Evolutionary conservation across 2,888 invertebrate species (phyloP).

Genomic region (Netelia melanura): DNA sequence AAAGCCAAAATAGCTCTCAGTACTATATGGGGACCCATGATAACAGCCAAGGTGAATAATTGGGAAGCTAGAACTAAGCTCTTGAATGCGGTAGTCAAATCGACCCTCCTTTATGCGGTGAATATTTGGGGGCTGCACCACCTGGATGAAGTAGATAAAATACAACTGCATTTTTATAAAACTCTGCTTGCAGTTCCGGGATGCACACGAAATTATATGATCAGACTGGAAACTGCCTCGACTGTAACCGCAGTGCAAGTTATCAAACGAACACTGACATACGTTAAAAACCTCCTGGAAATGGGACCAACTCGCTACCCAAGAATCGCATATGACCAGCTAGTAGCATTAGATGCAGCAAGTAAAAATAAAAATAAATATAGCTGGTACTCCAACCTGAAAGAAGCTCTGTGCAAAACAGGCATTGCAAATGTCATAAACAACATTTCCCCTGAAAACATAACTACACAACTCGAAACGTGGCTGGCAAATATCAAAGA

Average conservation of each 20-base stretch:
- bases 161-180: no score
- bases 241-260: background rate
- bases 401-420: background rate
- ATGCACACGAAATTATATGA: conserved; percentile 16
- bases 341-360: no score
- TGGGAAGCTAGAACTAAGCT: background rate
- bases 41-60: background rate
- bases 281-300: conserved; percentile 1
- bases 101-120: conserved; percentile 19
- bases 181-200: conserved; percentile 16
- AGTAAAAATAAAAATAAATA: no score
- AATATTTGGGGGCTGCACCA: conserved; percentile 36
- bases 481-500: no score
- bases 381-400: conserved; percentile 8
- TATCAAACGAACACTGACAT: conserved; percentile 3
- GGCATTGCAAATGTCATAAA: background rate
- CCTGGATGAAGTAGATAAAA: conserved; percentile 17
- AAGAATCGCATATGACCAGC: no score
- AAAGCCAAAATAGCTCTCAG: conserved; percentile 42
- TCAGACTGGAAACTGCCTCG: conserved; percentile 30
- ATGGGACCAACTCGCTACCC: conserved; percentile 11
- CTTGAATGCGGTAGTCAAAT: background rate
- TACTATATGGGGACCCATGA: background rate
- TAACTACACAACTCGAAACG: no score
- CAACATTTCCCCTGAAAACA: background rate